Percentiles rank a stretch among this genome's conserved stretches.
These are phyloP conservation scores for Echinops telfairi DNA, from an alignment of 2,113 vertebrate species.

Conservation along the genomic window DNA sequence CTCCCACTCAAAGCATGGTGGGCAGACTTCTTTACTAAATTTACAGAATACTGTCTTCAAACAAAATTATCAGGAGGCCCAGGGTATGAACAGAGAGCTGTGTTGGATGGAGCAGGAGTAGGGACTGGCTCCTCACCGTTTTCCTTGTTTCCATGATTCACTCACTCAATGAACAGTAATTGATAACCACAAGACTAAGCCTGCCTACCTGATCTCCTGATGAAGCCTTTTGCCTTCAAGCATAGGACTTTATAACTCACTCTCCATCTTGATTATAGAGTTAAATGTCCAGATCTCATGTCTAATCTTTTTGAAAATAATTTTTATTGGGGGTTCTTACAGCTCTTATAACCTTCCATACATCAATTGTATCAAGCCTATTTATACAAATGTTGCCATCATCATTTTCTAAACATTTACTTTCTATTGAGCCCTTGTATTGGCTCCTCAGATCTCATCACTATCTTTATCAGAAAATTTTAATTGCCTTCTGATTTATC, in stretches of 20 bases:
- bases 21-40: background rate
- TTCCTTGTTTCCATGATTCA: background rate
- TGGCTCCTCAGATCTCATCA: background rate
- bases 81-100: background rate
- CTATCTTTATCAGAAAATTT: slow-evolving; percentile 3
- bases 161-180: background rate
- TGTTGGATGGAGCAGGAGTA: background rate
- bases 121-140: background rate
- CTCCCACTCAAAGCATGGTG: background rate
- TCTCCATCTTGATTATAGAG: background rate
- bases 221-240: background rate
- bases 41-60: background rate
- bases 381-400: too few species aligned
- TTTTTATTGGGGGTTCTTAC: too few species aligned
- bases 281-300: background rate
- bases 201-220: background rate
- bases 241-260: background rate
- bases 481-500: background rate
- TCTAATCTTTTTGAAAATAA: background rate
- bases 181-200: background rate
- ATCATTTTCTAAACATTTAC: too few species aligned
- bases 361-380: too few species aligned
- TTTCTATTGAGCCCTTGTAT: too few species aligned
- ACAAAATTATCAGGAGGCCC: background rate
- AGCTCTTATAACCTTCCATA: too few species aligned